Evolutionary conservation across 2,797 vertebrate genomes (phyloP), one percentile per base, ranked within the genome.

Genomic region (Cyprinodon diabolis): DNA sequence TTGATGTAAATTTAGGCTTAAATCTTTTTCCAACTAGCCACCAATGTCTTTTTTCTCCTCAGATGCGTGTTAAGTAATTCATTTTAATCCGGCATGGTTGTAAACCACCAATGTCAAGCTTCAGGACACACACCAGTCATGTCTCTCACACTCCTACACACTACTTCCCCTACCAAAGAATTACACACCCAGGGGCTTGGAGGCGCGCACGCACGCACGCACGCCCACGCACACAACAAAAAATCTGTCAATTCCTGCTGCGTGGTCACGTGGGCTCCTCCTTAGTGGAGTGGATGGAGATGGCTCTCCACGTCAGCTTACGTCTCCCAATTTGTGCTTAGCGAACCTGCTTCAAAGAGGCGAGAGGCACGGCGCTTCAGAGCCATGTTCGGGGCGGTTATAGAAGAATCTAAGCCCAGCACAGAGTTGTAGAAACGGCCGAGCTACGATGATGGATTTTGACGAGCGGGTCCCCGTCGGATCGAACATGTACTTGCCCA

Each of bases 401-500:
- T 96, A 94, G 96, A 95, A 92, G 95, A 90, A 90, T 85, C 95
- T 90, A 96, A 95, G 92, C 95, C 86, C 94, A 90, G 95, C 95
- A 94, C 95, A 96, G 95, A 95, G 92, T 89, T 96, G 92, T 92
- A 96, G 96, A 84, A 89, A 84, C 95, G 96, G 95, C 96, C 77
- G 81, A 78, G 79, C 81, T 78, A 79, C 89, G 96, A 97, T 97
- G 96, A 99, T 99, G 98, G 98, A 99, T 99, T 98, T 99, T 97
- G 98, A 99, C 96, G 98, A 99, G 95, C 94, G 97, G 93, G 97
- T 98, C 91, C 96, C 98, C 90, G 98, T 98, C 93, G 97, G 97
- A 94, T 98, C 98, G 93, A 99, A 99, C 95, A 98, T 99, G 97
- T 99, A 99, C 95, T 95, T 99, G 91, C 98, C 98, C 94, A 98